A percentile compares a stretch with the other conserved stretches of the same genome.
phyloP scores from a whole-genome alignment of 2,888 invertebrate species.

The Apantesis nais region DNA sequence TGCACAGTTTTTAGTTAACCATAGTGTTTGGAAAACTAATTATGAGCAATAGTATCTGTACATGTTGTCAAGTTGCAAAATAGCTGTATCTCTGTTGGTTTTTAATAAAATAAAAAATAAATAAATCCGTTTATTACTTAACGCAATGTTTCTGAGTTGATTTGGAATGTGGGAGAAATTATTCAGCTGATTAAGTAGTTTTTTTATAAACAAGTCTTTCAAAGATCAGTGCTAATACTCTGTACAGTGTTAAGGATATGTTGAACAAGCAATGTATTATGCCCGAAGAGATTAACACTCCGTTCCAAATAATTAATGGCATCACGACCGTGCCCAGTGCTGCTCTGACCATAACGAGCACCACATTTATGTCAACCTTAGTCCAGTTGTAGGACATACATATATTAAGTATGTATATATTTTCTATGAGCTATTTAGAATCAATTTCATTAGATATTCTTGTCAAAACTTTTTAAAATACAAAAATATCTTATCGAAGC shows the following conservation, averaged over 20 bases:
- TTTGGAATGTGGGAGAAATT: not conserved
- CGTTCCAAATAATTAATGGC: conserved; percentile 41
- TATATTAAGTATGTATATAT: not conserved
- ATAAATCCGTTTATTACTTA: not conserved
- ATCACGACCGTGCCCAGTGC: conserved; percentile 24
- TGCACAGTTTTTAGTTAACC: no score
- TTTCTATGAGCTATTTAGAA: not conserved
- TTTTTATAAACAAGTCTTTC: not conserved
- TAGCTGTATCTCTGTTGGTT: no score
- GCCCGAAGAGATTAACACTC: conserved; percentile 40
- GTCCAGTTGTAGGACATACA: not conserved
- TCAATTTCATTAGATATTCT: not conserved
- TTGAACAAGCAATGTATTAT: conserved; percentile 37
- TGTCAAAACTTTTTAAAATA: not conserved
- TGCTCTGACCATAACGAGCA: conserved; percentile 10
- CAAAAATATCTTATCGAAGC: no score
- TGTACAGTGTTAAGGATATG: conserved; percentile 7
- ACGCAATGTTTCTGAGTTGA: not conserved
- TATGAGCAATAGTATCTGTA: no score
- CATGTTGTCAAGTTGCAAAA: no score
- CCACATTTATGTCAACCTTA: conserved; percentile 1
- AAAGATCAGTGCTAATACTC: not conserved
- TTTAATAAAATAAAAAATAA: no score
- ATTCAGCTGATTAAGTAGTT: not conserved
- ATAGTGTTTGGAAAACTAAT: no score